These are phyloP conservation scores for Oreochromis grahami DNA, from an alignment of 2,797 vertebrate genomes.

Conservation along the genomic window DNA sequence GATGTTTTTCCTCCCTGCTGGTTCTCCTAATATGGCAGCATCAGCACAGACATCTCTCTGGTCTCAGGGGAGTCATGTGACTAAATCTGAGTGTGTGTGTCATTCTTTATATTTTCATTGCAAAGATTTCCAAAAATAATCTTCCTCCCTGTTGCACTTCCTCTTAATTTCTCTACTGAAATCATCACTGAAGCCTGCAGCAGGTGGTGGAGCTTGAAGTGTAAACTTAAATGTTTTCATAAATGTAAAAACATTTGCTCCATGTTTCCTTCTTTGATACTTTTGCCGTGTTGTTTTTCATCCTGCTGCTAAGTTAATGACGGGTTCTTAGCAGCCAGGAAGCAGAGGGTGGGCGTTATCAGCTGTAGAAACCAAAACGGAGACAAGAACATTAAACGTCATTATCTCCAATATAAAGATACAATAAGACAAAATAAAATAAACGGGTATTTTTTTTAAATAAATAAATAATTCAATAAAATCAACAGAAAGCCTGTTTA, in stretches of 20 bases:
- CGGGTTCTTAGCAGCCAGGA: neutral
- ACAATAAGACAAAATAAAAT: neutral
- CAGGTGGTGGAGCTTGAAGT: neutral
- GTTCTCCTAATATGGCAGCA: conserved; percentile 21
- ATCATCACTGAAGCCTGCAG: neutral
- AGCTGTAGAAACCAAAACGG: neutral
- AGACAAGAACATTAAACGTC: neutral
- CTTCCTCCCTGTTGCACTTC: neutral
- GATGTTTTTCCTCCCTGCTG: conserved; percentile 8
- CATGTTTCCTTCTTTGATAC: neutral
- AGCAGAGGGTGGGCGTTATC: fast-evolving
- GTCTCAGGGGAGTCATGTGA: neutral
- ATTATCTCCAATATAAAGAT: fast-evolving
- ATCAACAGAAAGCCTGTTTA: neutral
- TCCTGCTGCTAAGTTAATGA: neutral
- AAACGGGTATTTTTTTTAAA: neutral
- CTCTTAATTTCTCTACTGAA: neutral
- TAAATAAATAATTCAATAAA: neutral
- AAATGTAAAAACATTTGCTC: neutral
- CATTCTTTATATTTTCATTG: neutral
- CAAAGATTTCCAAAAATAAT: neutral
- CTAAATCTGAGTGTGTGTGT: neutral
- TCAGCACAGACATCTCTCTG: neutral
- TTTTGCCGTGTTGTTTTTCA: neutral
- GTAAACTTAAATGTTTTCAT: neutral